A percentile compares a stretch with the other conserved stretches of the same genome.
Conservation (phyloP, 2,113 vertebrate species). For the Melanotaenia duboulayi region DNA sequence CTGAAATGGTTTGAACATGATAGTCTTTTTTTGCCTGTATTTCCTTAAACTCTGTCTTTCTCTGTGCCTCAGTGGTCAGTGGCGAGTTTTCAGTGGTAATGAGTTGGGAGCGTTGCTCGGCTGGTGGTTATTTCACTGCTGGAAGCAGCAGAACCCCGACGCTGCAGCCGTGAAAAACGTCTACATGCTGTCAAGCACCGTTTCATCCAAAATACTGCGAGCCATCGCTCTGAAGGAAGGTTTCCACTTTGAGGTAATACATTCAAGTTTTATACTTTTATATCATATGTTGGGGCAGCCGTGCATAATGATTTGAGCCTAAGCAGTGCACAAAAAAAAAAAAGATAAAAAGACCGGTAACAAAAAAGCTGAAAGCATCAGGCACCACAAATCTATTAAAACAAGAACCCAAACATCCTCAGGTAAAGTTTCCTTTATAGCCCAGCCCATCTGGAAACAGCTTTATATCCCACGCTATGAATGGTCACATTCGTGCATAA, state of each 20-base stretch:
- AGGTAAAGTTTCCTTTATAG: no score
- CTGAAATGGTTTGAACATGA: slow-evolving; percentile 5
- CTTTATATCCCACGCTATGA: no score
- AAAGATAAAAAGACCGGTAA: no score
- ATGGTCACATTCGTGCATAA: no score
- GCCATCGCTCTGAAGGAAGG: slow-evolving; percentile 96
- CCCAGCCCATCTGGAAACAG: no score
- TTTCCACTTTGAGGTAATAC: slow-evolving; percentile 94
- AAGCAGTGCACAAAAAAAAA: neutral
- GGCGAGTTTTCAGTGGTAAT: slow-evolving; percentile 96
- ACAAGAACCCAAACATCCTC: no score
- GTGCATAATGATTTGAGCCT: neutral
- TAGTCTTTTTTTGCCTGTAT: neutral
- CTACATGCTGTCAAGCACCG: slow-evolving; percentile 96
- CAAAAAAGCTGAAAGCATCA: no score
- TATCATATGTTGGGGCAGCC: neutral
- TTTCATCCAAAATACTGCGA: slow-evolving; percentile 96
- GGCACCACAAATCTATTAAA: no score
- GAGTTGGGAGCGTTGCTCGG: slow-evolving; percentile 94
- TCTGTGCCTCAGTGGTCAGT: slow-evolving; percentile 85
- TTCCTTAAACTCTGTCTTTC: neutral
- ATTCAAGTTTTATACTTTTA: neutral
- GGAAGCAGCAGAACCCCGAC: slow-evolving; percentile 87
- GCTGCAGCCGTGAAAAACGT: slow-evolving; percentile 84
- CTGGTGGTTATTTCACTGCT: slow-evolving; percentile 96